Conservation (phyloP, 2,888 invertebrate genomes). For the Macrophya alboannulata region DNA sequence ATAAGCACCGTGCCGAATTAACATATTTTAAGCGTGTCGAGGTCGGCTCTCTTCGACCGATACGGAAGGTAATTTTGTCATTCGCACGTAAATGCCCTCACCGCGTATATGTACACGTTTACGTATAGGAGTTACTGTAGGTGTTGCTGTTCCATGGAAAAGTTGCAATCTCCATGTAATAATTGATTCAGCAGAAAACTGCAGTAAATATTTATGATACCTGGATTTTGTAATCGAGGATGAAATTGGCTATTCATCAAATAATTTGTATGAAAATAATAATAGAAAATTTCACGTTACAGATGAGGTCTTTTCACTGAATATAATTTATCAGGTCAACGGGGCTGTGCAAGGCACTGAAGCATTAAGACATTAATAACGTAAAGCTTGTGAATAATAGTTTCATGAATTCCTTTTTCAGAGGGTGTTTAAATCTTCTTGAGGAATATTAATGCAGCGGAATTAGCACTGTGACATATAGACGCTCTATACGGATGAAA, state of each 20-base stretch:
- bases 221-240: not conserved
- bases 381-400: not conserved
- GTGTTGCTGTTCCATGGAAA: not conserved
- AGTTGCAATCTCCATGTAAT: not conserved
- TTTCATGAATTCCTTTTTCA: not conserved
- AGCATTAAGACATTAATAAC: not conserved
- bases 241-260: not conserved
- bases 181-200: not conserved
- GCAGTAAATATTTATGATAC: not conserved
- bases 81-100: not conserved
- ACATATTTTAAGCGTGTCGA: constrained; percentile 48
- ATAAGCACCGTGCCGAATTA: constrained; percentile 44
- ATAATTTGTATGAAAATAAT: not conserved
- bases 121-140: not conserved
- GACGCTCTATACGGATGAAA: not conserved
- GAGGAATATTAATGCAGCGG: constrained; percentile 9
- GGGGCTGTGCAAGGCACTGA: not conserved
- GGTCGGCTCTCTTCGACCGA: constrained; percentile 43
- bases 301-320: not conserved
- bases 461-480: not conserved
- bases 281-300: not conserved
- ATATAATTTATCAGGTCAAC: not conserved
- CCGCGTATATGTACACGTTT: not conserved
- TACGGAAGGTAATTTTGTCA: constrained; percentile 8
- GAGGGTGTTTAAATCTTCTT: not conserved